phyloP scores from a whole-genome alignment of 1,140 invertebrate genomes.

The Akabosia matsudoensis region DNA sequence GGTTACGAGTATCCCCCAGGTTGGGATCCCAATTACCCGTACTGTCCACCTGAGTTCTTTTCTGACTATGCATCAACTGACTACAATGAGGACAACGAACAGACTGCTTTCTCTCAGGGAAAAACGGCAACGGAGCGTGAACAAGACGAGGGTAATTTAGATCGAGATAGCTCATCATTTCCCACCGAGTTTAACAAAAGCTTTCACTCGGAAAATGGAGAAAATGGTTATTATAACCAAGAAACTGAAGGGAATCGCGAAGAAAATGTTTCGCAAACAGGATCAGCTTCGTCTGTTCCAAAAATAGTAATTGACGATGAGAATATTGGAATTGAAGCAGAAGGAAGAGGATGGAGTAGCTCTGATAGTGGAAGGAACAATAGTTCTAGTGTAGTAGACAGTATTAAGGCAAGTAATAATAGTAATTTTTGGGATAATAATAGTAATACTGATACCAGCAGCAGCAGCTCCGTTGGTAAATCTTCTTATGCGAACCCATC shows the following conservation, averaged over 20 bases:
- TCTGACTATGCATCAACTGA: not conserved
- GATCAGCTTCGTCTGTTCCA: slow-evolving; percentile 17
- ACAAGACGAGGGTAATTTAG: not conserved
- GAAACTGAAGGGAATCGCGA: not conserved
- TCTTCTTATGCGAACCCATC: not conserved
- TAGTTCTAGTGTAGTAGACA: not conserved
- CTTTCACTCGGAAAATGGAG: not conserved
- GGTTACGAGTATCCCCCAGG: slow-evolving; percentile 33
- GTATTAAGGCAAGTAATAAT: slow-evolving; percentile 12
- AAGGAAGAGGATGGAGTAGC: not conserved
- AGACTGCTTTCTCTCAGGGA: not conserved
- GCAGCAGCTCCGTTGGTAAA: not conserved
- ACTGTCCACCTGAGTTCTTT: slow-evolving; percentile 18
- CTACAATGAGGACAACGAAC: not conserved
- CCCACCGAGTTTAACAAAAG: not conserved
- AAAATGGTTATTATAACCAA: not conserved
- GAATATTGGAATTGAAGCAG: not conserved
- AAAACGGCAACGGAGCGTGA: not conserved
- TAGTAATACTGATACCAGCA: not conserved
- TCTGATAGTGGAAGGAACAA: not conserved
- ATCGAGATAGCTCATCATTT: not conserved
- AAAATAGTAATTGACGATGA: slow-evolving; percentile 34
- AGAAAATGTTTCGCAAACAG: not conserved
- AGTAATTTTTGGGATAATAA: slow-evolving; percentile 4
- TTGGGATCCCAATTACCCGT: slow-evolving; percentile 23